A percentile compares a stretch with the other conserved stretches of the same genome.
Evolutionary conservation across 1,140 invertebrate species (phyloP).

Genomic region (Tetramorium alpestre): DNA sequence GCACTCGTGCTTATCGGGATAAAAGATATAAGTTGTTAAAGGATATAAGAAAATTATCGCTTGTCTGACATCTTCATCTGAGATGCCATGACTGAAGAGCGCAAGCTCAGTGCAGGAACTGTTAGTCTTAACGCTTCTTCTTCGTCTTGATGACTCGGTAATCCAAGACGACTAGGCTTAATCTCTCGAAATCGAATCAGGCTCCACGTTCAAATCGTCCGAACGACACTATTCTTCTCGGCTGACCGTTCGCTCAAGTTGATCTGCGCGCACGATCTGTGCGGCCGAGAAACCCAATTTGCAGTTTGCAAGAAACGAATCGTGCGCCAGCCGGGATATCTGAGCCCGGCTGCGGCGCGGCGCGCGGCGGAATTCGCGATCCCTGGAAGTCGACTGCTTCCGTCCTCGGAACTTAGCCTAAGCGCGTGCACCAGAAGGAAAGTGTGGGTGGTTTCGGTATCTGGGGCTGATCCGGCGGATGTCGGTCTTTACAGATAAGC

Average conservation of each 20-base stretch:
- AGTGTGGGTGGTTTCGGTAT: constrained; percentile 83
- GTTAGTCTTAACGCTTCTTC: constrained; percentile 80
- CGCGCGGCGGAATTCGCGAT: constrained; percentile 44
- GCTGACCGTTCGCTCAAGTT: neutral
- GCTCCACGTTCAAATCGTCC: constrained; percentile 54
- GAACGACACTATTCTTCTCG: neutral
- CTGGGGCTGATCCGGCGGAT: constrained; percentile 84
- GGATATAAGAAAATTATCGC: neutral
- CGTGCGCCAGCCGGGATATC: neutral
- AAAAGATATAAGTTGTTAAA: neutral
- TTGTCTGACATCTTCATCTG: neutral
- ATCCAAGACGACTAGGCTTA: constrained; percentile 79
- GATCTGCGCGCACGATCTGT: neutral
- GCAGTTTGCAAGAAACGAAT: neutral
- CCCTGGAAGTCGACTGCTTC: constrained; percentile 58
- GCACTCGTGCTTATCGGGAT: neutral
- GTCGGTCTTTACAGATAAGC: constrained; percentile 82
- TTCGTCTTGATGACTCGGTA: constrained; percentile 79
- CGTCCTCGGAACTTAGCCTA: constrained; percentile 74
- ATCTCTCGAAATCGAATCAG: constrained; percentile 78
- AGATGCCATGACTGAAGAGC: constrained; percentile 65
- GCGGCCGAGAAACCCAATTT: neutral
- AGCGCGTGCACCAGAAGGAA: constrained; percentile 79
- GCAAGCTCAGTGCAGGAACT: constrained; percentile 71
- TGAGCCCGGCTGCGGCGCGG: neutral